These are phyloP conservation scores for Sylvilagus floridanus DNA, from an alignment of 2,797 vertebrate species.

Conservation along the genomic window DNA sequence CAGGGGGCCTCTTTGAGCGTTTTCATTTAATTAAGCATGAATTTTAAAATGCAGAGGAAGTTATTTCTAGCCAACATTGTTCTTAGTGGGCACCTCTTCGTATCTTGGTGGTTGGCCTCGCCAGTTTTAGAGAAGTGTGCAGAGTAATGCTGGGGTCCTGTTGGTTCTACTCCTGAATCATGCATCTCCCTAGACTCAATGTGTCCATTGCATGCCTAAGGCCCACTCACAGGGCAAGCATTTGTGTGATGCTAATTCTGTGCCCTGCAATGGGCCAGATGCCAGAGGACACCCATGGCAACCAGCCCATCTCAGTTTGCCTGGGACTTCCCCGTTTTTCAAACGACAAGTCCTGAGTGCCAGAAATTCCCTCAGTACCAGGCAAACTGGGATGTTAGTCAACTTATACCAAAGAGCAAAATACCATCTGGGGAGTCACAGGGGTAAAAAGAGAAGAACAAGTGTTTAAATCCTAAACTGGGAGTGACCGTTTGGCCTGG, in stretches of 20 bases:
- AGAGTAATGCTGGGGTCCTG: not conserved
- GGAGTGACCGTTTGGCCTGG: too few species aligned
- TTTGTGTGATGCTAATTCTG: not conserved
- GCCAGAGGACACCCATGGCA: not conserved
- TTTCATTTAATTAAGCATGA: conserved; percentile 9
- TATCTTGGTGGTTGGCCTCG: not conserved
- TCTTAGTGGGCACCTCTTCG: not conserved
- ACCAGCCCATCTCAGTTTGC: not conserved
- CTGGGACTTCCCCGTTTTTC: not conserved
- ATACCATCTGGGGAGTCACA: not conserved
- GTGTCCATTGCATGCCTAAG: not conserved
- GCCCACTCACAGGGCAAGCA: not conserved
- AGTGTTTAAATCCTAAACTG: not conserved
- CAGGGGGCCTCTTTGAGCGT: not conserved
- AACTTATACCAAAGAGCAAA: not conserved
- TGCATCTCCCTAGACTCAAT: not conserved
- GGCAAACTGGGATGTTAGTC: not conserved
- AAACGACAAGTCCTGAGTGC: not conserved
- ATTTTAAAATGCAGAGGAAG: not conserved
- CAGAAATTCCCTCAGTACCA: not conserved
- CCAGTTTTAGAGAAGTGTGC: not conserved
- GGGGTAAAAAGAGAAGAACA: not conserved
- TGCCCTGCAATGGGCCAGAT: too few species aligned
- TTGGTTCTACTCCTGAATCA: not conserved
- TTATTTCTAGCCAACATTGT: not conserved